These are phyloP conservation scores for Neotoma lepida DNA, from an alignment of 2,113 vertebrate genomes.

Conservation along the genomic window DNA sequence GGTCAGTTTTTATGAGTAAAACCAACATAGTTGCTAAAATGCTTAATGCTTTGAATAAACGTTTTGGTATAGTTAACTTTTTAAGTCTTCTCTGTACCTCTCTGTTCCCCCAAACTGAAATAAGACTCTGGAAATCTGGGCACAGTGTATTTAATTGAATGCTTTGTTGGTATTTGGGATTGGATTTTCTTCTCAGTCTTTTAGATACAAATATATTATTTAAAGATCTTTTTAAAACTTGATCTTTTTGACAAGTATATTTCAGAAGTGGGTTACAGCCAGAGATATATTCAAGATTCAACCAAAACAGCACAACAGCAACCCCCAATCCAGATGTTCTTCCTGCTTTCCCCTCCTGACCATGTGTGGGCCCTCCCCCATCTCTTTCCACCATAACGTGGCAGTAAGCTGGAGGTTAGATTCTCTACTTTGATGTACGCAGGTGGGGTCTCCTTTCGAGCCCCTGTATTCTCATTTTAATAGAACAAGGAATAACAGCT, in stretches of 20 bases:
- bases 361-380: fast-evolving
- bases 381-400: not conserved
- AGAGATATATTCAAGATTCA: not conserved
- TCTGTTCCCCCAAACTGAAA: not conserved
- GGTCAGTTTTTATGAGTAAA: not conserved
- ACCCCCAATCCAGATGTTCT: not conserved
- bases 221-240: conserved; percentile 5
- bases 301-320: not conserved
- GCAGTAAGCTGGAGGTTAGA: not conserved
- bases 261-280: not conserved
- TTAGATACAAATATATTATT: not conserved
- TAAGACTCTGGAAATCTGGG: not conserved
- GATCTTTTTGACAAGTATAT: conserved; percentile 3
- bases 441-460: not conserved
- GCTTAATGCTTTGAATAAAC: not conserved
- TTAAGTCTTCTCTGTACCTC: not conserved
- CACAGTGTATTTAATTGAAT: not conserved
- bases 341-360: not conserved
- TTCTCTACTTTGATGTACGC: too few species aligned
- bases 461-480: not conserved
- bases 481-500: not conserved
- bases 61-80: not conserved
- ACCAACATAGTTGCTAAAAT: not conserved
- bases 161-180: not conserved
- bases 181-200: not conserved